Percentiles rank a stretch among this genome's conserved stretches.
Evolutionary conservation across 2,888 invertebrate species (phyloP).

Genomic region (Amphipoea lucens): DNA sequence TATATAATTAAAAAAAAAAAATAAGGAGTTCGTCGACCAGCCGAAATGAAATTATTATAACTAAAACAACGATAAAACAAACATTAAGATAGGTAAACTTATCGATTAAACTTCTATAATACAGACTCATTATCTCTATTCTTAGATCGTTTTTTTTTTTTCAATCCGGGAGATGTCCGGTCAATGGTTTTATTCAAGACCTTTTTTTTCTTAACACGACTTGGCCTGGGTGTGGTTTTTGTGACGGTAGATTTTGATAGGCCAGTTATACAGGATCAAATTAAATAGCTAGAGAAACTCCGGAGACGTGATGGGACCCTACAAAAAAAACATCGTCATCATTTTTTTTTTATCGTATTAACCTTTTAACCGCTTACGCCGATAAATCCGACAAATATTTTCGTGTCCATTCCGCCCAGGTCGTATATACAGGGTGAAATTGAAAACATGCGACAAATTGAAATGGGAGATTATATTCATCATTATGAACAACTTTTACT

Average conservation of each 20-base stretch:
- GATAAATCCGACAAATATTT: too few species aligned
- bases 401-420: too few species aligned
- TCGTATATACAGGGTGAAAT: too few species aligned
- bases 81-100: slow-evolving; percentile 76
- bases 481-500: too few species aligned
- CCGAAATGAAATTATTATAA: slow-evolving; percentile 77
- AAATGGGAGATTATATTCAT: too few species aligned
- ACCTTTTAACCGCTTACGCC: too few species aligned
- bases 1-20: slow-evolving; percentile 58
- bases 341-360: too few species aligned
- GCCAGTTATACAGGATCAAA: slow-evolving; percentile 12
- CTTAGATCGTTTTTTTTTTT: slow-evolving; percentile 59
- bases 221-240: not conserved
- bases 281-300: not conserved
- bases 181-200: slow-evolving; percentile 14
- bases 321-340: too few species aligned
- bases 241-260: not conserved
- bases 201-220: not conserved
- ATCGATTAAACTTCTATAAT: slow-evolving; percentile 80
- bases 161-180: slow-evolving; percentile 52
- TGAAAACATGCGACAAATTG: too few species aligned
- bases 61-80: slow-evolving; percentile 84
- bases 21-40: slow-evolving; percentile 70
- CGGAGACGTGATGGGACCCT: not conserved
- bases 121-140: slow-evolving; percentile 80